A percentile compares a stretch with the other conserved stretches of the same genome.
Conservation (phyloP, 2,888 invertebrate genomes). For the Spatulosminthurus flaviceps region DNA sequence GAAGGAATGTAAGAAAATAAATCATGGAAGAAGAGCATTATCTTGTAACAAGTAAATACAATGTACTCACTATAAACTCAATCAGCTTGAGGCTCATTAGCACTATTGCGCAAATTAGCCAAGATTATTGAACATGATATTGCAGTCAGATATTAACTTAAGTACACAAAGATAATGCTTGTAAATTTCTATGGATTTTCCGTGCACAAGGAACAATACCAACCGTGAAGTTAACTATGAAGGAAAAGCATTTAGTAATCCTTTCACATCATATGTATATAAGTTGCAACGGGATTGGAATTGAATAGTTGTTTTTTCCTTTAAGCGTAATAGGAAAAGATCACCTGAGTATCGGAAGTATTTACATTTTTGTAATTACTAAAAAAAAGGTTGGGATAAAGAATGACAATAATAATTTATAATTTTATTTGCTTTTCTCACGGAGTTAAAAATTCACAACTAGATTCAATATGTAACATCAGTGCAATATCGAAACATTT, state of each 20-base stretch:
- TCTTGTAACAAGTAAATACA: not conserved
- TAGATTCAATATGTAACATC: too few relatives aligned
- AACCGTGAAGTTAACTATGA: not conserved
- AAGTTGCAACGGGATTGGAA: not conserved
- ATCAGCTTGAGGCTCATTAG: slow-evolving; percentile 10
- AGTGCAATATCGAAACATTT: too few relatives aligned
- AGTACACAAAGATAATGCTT: not conserved
- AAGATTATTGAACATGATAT: slow-evolving; percentile 3
- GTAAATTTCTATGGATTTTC: not conserved
- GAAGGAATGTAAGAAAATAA: slow-evolving; percentile 1
- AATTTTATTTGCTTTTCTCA: too few relatives aligned
- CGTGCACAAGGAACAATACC: not conserved
- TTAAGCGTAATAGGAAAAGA: not conserved
- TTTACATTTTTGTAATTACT: not conserved
- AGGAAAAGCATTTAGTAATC: not conserved
- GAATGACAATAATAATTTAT: too few relatives aligned
- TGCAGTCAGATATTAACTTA: slow-evolving; percentile 3
- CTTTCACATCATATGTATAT: not conserved
- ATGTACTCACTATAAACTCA: not conserved
- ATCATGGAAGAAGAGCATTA: not conserved
- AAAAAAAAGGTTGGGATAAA: not conserved
- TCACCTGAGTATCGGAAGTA: not conserved
- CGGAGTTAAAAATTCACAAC: too few relatives aligned
- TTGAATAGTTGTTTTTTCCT: not conserved
- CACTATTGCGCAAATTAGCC: slow-evolving; percentile 9